Evolutionary conservation across 2,797 vertebrate species (phyloP), one percentile per base, ranked within the genome.

Genomic region (Synanceia verrucosa): DNA sequence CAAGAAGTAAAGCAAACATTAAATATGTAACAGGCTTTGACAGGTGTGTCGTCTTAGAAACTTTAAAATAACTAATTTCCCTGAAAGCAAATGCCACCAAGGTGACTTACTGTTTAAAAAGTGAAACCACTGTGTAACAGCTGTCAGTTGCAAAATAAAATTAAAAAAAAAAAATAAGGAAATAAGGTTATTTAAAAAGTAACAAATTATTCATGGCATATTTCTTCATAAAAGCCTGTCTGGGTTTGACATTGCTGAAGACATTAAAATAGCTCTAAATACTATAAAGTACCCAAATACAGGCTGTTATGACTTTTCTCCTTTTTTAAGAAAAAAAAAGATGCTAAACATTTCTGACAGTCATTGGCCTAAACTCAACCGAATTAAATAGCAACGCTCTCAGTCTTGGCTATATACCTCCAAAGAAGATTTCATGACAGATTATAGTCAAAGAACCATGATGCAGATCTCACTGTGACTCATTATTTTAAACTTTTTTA

Each of bases 401-500:
- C 29, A 59, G 64, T 24, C 23, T 12, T 6, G 46, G 48, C 55
- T 24, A 23, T 3, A 57, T 2, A 28, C 43, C 24, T 64, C 47
- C 48, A 66, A 58, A 61, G 18, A 79, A 68, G 34, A 64, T 65
- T 81, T 80, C 31, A 69, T 70, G 52, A 76, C 52, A 65, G 57
- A 75, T 78, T 70, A 69, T 21, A 80, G 63, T 73, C 36, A 82
- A 70, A 79, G 50, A 66, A 44, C 10, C 16, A n/a, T 28, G 58
- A 50, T 65, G 61, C 41, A 47, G 46, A 64, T 73, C 57, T 78
- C 2, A 24, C 18, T 36, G 9, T 61, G 76, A 74, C 44, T 52
- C 41, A 63, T 48, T 64, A 77, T 82, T 85, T 82, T 79, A 57
- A 68, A 60, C 23, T 66, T 74, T 72, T 63, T 57, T 73, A 12